Evolutionary conservation across 2,113 vertebrate species (phyloP).

Genomic region (Chloebia gouldiae): DNA sequence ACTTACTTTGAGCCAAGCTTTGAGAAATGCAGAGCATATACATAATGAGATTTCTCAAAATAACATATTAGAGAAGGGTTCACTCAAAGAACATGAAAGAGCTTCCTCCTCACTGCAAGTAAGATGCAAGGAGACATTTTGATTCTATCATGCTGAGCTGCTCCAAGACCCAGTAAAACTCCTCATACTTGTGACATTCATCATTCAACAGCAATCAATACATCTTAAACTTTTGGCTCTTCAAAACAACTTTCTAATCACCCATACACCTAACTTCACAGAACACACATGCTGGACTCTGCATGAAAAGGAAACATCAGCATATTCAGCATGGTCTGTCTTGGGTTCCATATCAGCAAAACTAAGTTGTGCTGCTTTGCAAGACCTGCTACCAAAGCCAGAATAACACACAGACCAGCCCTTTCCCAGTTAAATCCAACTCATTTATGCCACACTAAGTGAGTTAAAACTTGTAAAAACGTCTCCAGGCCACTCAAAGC

Average conservation of each 20-base stretch:
- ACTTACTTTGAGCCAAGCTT: not conserved
- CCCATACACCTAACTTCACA: not conserved
- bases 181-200: not conserved
- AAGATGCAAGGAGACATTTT: not conserved
- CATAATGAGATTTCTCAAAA: not conserved
- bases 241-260: not conserved
- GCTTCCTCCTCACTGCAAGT: not conserved
- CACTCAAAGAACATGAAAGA: not conserved
- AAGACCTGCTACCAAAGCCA: not conserved
- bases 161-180: not conserved
- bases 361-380: not conserved
- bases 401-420: not conserved
- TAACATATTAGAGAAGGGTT: not conserved
- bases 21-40: not conserved
- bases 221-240: conserved; percentile 9
- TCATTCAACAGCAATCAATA: conserved; percentile 13
- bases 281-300: not conserved
- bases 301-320: not conserved
- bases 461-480: not conserved
- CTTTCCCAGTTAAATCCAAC: not conserved
- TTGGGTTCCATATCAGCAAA: not conserved
- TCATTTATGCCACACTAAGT: not conserved
- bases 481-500: not conserved
- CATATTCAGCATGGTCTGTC: not conserved
- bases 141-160: not conserved